A percentile compares a stretch with the other conserved stretches of the same genome.
Conservation (phyloP, 2,888 invertebrate species). For the Microplitis manilae region DNA sequence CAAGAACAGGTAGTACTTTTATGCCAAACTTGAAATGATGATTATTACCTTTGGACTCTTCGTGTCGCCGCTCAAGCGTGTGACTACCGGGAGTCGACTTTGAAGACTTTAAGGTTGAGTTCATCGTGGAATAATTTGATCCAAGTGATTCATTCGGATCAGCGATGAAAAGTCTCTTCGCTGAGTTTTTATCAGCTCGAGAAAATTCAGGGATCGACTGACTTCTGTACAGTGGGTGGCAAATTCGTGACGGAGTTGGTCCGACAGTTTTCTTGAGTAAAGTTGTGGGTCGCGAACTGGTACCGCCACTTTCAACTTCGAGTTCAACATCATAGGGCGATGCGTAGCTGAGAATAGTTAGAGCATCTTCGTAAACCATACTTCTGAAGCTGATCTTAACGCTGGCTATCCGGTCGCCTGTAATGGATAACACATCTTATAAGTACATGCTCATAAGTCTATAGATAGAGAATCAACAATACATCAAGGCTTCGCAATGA, state of each 20-base stretch:
- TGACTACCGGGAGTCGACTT: conserved; percentile 63
- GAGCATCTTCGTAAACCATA: conserved; percentile 91
- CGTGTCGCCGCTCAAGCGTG: conserved; percentile 67
- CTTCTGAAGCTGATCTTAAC: conserved; percentile 90
- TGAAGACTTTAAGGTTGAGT: conserved; percentile 64
- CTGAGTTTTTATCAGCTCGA: conserved; percentile 72
- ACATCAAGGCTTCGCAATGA: background rate
- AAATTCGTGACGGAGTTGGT: conserved; percentile 72
- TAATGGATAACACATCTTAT: conserved; percentile 44
- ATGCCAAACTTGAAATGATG: conserved; percentile 78
- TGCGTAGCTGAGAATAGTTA: conserved; percentile 90
- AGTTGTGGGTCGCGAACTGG: conserved; percentile 68
- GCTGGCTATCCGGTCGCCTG: conserved; percentile 90
- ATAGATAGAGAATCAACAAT: background rate
- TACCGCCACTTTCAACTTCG: conserved; percentile 78
- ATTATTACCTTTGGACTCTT: conserved; percentile 73
- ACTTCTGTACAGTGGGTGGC: conserved; percentile 84
- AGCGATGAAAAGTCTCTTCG: conserved; percentile 69
- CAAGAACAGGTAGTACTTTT: conserved; percentile 74
- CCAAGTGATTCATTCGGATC: conserved; percentile 70
- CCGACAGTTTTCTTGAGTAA: conserved; percentile 69
- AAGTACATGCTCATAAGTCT: background rate
- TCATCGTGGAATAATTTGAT: conserved; percentile 71
- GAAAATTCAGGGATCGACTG: conserved; percentile 86
- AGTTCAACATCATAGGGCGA: conserved; percentile 91